Evolutionary conservation across 2,888 invertebrate genomes (phyloP).

Genomic region (Actias luna): DNA sequence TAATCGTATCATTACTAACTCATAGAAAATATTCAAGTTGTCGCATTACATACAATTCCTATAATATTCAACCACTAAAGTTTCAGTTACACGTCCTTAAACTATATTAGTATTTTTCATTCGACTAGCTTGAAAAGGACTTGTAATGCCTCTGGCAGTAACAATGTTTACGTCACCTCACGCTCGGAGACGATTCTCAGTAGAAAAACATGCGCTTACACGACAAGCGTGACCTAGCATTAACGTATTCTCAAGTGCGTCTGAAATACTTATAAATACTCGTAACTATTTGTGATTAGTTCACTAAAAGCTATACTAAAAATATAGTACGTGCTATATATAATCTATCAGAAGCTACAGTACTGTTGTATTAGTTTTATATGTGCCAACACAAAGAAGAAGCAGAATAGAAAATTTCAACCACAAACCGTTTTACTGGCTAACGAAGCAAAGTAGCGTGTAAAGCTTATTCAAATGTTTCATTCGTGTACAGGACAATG

Average conservation of each 20-base stretch:
- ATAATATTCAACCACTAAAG: neutral
- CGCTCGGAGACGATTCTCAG: neutral
- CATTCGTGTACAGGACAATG: no score
- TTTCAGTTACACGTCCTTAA: neutral
- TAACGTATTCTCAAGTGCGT: constrained; percentile 46
- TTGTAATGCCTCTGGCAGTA: neutral
- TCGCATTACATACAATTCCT: neutral
- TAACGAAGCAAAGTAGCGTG: no score
- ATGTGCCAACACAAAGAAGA: no score
- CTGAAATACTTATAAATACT: constrained; percentile 15
- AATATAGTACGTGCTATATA: no score
- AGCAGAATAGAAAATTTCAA: no score
- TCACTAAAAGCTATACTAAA: neutral
- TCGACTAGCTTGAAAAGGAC: neutral
- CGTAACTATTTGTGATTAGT: neutral
- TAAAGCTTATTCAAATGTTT: no score
- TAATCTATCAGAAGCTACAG: no score
- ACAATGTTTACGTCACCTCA: constrained; percentile 4
- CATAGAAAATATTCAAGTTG: no score
- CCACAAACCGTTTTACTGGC: no score
- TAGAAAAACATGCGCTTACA: constrained; percentile 37
- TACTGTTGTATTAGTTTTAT: no score
- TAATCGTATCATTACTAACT: no score
- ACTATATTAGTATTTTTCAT: neutral
- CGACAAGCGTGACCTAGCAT: constrained; percentile 60